Evolutionary conservation across 2,888 invertebrate genomes (phyloP).

Genomic region (Heliconius cydno): DNA sequence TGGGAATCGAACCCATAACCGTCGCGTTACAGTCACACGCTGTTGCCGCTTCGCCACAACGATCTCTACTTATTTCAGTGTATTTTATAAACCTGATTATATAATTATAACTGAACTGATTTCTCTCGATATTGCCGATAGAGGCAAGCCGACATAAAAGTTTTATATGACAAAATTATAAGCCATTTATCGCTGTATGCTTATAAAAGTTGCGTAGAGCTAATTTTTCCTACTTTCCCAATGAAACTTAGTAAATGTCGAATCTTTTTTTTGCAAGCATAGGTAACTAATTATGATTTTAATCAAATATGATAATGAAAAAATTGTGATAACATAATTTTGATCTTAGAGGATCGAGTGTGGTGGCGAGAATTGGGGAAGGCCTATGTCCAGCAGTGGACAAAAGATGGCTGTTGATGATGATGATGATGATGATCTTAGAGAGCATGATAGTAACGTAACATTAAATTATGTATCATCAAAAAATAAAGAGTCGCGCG

Average conservation of each 20-base stretch:
- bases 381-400: too few species aligned
- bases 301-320: too few species aligned
- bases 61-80: background rate
- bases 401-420: too few species aligned
- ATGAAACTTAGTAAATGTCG: too few species aligned
- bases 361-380: too few species aligned
- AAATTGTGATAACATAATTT: too few species aligned
- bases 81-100: slow-evolving; percentile 18
- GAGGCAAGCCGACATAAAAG: background rate
- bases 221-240: background rate
- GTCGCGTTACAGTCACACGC: too few species aligned
- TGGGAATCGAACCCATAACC: too few species aligned
- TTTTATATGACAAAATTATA: background rate
- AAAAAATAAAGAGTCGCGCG: background rate
- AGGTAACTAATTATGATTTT: too few species aligned
- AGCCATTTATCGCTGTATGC: background rate
- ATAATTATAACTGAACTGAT: slow-evolving; percentile 31
- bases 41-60: too few species aligned
- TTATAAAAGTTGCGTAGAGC: background rate
- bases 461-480: background rate
- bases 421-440: background rate
- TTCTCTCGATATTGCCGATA: slow-evolving; percentile 26
- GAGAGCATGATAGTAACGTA: background rate
- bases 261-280: too few species aligned
- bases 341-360: background rate